Conservation (phyloP, 2,888 invertebrate genomes). For the Mantis religiosa region DNA sequence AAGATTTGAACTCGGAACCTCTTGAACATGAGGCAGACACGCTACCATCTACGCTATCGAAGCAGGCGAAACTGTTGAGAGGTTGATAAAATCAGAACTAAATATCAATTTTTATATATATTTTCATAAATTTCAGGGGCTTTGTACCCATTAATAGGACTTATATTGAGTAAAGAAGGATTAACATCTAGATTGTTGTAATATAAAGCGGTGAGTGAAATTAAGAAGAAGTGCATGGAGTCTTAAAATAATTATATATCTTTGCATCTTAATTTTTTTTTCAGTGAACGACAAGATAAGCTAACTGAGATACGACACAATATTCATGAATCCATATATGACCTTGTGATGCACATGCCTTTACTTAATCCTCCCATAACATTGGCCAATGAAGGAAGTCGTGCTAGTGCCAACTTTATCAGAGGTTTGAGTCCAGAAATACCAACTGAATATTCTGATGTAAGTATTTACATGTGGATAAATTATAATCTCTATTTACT, state of each 20-base stretch:
- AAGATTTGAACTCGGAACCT: too few species aligned
- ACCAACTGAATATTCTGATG: conserved; percentile 48
- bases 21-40: too few species aligned
- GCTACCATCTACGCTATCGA: too few species aligned
- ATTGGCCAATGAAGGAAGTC: conserved; percentile 50
- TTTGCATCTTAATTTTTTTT: conserved; percentile 29
- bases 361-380: conserved; percentile 45
- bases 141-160: too few species aligned
- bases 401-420: conserved; percentile 49
- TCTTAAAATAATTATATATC: conserved; percentile 23
- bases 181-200: too few species aligned
- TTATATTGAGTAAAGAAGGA: too few species aligned
- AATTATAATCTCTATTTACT: too few species aligned
- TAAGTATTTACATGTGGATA: not conserved
- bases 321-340: conserved; percentile 70
- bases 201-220: too few species aligned
- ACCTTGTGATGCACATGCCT: conserved; percentile 57
- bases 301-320: conserved; percentile 65
- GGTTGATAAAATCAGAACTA: too few species aligned
- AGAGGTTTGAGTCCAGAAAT: conserved; percentile 51
- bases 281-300: conserved; percentile 65
- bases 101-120: too few species aligned
- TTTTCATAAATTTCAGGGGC: too few species aligned
- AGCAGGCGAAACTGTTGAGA: too few species aligned
- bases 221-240: not conserved